Percentiles rank a stretch among this genome's conserved stretches.
phyloP scores from a whole-genome alignment of 2,888 invertebrate species.

The Rotaria magnacalcarata region DNA sequence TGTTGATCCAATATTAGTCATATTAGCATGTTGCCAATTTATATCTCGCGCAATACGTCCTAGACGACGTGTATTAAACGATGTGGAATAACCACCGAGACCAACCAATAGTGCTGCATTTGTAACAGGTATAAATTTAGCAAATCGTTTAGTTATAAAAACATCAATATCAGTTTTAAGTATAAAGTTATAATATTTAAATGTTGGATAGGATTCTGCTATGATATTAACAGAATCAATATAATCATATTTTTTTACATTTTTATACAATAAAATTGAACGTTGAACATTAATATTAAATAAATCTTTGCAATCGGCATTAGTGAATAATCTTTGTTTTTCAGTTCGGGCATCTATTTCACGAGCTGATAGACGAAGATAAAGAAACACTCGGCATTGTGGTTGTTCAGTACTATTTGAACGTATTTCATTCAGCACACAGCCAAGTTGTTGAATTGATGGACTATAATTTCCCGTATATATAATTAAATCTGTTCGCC shows the following conservation, averaged over 20 bases:
- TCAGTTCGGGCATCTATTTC: neutral
- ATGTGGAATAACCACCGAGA: conserved; percentile 38
- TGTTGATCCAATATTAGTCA: conserved; percentile 41
- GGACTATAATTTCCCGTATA: neutral
- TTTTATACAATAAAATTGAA: neutral
- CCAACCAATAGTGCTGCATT: conserved; percentile 38
- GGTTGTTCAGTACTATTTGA: conserved; percentile 36
- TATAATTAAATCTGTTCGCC: conserved; percentile 45
- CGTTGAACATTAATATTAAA: neutral
- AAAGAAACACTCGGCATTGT: conserved; percentile 40
- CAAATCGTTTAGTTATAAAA: conserved; percentile 42
- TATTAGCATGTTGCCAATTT: neutral
- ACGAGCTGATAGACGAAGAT: conserved; percentile 20
- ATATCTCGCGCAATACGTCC: conserved; percentile 38
- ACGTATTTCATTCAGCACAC: conserved; percentile 33
- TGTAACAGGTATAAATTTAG: conserved; percentile 38
- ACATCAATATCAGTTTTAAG: conserved; percentile 44
- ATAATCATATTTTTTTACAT: conserved; percentile 35
- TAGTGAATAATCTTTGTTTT: neutral
- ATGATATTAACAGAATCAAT: conserved; percentile 44
- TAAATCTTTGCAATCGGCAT: neutral
- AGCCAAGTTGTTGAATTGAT: conserved; percentile 14
- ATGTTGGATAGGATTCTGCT: conserved; percentile 36
- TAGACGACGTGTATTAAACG: conserved; percentile 37
- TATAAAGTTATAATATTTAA: conserved; percentile 37